Evolutionary conservation across 2,797 vertebrate species (phyloP), one percentile per base, ranked within the genome.

Genomic region (Cuculus canorus): DNA sequence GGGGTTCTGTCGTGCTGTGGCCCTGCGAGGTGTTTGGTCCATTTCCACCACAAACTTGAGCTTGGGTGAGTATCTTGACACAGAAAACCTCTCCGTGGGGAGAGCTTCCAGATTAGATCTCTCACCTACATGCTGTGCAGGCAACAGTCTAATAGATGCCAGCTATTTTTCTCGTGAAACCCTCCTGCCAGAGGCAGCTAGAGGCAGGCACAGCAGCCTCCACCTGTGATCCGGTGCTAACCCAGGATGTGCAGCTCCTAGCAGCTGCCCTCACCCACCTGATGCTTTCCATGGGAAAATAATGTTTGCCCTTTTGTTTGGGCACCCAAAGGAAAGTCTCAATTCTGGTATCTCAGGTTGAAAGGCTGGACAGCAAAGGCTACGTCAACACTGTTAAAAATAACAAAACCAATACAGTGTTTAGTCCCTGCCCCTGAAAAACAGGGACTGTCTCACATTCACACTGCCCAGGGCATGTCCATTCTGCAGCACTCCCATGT

Each of bases 21-120:
- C 28, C 56, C 33, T 32, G 28, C 41, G 45, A 54, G 23, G 9
- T 17, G 19, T 79, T 88, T 73, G 11, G 23, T 52, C 41, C 9
- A 13, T 30, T 88, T n/a, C 52, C 12, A 8, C 5, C n/a, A 24
- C 43, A 85, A 82, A 92, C 8, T 65, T 7, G 37, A 52, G 27
- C 30, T 72, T 0, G 0, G 12, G 12, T 63, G 18, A 53, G 30
- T 17, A 43, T 54, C 4, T 4, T 66, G 54, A 21, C 12, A 48
- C 6, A 84, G 41, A 52, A 65, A 72, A 27, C 16, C 11, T 47
- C 32, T 68, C 39, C 4, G 1, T 21, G 27, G 43, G 1, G 10
- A 87, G 5, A 47, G 13, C 11, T 82, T 69, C 47, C 54, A n/a
- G 25, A 28, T 6, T 37, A 80, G 48, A 53, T 48, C 7, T 48